Evolutionary conservation across 2,888 invertebrate species (phyloP), one percentile per base, ranked within the genome.

Genomic region (Sthenelais limicola): DNA sequence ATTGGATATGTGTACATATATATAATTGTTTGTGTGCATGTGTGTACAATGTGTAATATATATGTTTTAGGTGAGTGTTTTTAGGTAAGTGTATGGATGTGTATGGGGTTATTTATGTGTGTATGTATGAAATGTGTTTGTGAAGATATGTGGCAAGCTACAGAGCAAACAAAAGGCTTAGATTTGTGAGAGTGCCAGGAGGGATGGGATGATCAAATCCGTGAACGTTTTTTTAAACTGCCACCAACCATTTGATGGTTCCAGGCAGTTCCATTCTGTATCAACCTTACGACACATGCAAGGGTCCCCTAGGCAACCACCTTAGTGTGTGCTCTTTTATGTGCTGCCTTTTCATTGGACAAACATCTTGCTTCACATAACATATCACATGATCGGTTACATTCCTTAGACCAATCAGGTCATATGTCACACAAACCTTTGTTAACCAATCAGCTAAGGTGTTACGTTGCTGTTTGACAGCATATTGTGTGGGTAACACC

Each of bases 361-460:
- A 62, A 62, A 35, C 62, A 62, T 35, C 62, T 62, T 62, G 21
- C 38, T 24, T 38, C 38, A 38, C 38, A 35, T 38, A 43, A 62
- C 62, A 35, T 62, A 43, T 62, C 62, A 62, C 62, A 62, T 62
- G 62, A 38, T 43, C 43, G 62, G 35, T 28, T 24, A n/a, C n/a
- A n/a, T n/a, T n/a, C n/a, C n/a, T 35, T 38, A 26, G 26, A 62
- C 62, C 62, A 62, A 62, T 62, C 62, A 62, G 62, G 35, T 18
- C 38, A 62, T 43, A 62, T 21, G 62, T 38, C 62, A 62, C 62
- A 62, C 62, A 38, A 24, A 62, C 62, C 62, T 56, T 21, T 38
- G 62, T 62, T 62, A 62, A 62, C 62, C 62, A 62, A 62, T 62
- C 62, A 62, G 62, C 38, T 62, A 38, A 43, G 38, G 62, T 28